Percentiles rank a stretch among this genome's conserved stretches.
Conservation (phyloP, 2,888 invertebrate species). For the Rotaria sp. region DNA sequence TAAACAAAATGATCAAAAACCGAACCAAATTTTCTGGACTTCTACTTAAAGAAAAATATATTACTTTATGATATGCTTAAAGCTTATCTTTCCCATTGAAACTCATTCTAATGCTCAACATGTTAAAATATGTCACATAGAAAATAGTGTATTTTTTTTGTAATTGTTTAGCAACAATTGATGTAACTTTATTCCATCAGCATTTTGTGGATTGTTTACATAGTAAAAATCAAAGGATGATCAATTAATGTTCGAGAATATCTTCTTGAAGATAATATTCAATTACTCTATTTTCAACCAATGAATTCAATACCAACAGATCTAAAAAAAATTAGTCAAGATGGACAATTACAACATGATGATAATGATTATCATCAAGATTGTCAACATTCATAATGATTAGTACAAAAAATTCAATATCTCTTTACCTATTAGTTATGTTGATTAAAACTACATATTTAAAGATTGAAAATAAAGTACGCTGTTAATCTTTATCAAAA, state of each 20-base stretch:
- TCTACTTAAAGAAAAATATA: too few species aligned
- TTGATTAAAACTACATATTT: too few species aligned
- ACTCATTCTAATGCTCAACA: slow-evolving; percentile 80
- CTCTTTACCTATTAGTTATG: too few species aligned
- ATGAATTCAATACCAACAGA: slow-evolving; percentile 61
- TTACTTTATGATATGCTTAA: slow-evolving; percentile 88
- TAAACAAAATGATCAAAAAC: too few species aligned
- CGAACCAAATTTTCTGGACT: too few species aligned
- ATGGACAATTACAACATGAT: slow-evolving; percentile 57
- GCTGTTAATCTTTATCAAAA: too few species aligned
- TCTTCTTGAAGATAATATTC: slow-evolving; percentile 84
- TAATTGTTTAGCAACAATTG: slow-evolving; percentile 76
- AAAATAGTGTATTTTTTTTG: background rate
- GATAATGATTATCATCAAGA: too few species aligned
- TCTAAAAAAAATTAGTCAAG: slow-evolving; percentile 64
- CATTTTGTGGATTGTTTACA: slow-evolving; percentile 85
- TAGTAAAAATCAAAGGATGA: slow-evolving; percentile 80
- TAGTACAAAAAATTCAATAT: too few species aligned
- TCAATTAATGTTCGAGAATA: slow-evolving; percentile 80
- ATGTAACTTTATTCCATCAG: slow-evolving; percentile 78
- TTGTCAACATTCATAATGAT: too few species aligned
- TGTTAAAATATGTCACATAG: background rate
- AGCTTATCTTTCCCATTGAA: slow-evolving; percentile 81
- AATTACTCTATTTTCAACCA: slow-evolving; percentile 61
- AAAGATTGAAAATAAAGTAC: too few species aligned